These are phyloP conservation scores for Glareola pratincola DNA, from an alignment of 2,113 vertebrate species.

Conservation along the genomic window DNA sequence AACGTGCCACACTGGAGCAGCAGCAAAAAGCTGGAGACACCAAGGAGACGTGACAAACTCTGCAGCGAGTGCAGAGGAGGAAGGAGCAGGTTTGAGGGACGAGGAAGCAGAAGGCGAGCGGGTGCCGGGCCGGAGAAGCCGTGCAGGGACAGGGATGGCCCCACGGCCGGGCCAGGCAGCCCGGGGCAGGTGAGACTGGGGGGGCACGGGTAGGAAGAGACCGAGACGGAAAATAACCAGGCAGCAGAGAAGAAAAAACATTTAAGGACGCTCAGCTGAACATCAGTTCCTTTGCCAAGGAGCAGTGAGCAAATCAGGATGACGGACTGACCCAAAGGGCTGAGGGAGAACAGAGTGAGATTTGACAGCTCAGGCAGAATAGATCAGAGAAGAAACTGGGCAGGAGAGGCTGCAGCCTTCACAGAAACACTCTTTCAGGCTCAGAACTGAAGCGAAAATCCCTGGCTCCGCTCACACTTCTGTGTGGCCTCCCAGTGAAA, in stretches of 20 bases:
- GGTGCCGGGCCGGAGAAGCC: background rate
- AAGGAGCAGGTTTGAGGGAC: background rate
- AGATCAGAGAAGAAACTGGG: background rate
- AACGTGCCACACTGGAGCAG: background rate
- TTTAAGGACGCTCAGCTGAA: background rate
- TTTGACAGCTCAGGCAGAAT: background rate
- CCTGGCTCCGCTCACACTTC: background rate
- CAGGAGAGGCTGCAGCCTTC: background rate
- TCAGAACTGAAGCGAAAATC: background rate
- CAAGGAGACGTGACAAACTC: background rate
- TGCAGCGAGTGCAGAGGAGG: background rate
- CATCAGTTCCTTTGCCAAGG: background rate
- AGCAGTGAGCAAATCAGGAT: background rate
- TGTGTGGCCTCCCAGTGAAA: background rate
- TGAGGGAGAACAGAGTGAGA: background rate
- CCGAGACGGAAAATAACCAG: background rate
- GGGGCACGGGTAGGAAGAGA: background rate
- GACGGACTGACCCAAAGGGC: background rate
- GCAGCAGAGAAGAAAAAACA: background rate
- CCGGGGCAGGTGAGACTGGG: background rate
- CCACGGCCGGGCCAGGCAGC: fast-evolving
- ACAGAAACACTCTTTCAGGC: background rate
- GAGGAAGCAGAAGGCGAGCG: background rate
- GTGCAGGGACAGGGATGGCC: too few species aligned
- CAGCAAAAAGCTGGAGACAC: background rate